Base-by-base conservation (phyloP, 2,888 invertebrate species). In the Chloroclystis v-ata region DNA sequence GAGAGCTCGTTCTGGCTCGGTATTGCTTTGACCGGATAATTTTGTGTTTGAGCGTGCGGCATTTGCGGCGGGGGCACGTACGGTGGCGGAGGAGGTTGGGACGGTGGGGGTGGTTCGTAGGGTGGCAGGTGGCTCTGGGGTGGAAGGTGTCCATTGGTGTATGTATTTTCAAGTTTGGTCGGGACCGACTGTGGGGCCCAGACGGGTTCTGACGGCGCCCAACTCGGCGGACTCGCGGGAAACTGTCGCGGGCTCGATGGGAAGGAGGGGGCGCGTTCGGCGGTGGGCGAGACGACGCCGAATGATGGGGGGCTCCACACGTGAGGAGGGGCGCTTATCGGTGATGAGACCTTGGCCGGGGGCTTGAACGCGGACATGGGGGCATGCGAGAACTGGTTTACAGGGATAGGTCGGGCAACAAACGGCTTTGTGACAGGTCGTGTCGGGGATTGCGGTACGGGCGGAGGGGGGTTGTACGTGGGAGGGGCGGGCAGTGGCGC, bases 281-380 rank as follows among this genome's bases (percentile, higher is more conserved):
- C 43, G 12, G 76, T 68, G 1, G 82, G 80, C 3, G 83, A 82
- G 5, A 67, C 62, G 24, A 67, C 61, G 45, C 67, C 69, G 25
- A 75, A 59, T 10, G 87, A 84, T 1, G 87, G 82, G 1, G 89
- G 86, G 57, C 80, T 82, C 87, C 87, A 87, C 16, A 87, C 65
- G 57, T 75, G 76, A 1, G 80, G 64, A 1, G 77, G 75, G 7
- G 78, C 75, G 14, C 62, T 61, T 5, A 70, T 75, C 3, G 87
- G 86, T 6, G 80, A 87, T 20, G 67, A 67, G 47, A 78, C 78
- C 57, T 78, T 88, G 47, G 85, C 80, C 49, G 85, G 88, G 1
- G 92, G 94, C 56, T 92, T 91, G 65, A 94, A 94, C 2, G 93
- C 93, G 7, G 94, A 94, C 84, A 92, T 90, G 0, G 93, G 93